Percentiles rank a stretch among this genome's conserved stretches.
Evolutionary conservation across 2,113 vertebrate species (phyloP).

Genomic region (Pachycephala philippinensis): DNA sequence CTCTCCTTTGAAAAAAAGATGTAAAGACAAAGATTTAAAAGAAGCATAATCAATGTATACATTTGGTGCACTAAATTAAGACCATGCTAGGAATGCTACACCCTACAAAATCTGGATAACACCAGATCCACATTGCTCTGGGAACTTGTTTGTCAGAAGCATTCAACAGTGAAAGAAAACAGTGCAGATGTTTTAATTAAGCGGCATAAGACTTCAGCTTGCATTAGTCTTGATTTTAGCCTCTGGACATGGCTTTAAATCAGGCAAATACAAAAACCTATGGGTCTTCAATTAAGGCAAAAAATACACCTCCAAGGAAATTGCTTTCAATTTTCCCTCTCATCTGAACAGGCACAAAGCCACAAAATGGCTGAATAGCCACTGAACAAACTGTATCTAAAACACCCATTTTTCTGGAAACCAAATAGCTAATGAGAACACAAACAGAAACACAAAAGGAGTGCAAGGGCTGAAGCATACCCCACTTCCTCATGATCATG

Average conservation of each 20-base stretch:
- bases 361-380: background rate
- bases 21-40: background rate
- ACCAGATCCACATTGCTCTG: background rate
- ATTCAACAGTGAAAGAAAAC: background rate
- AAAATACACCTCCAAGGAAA: constrained; percentile 13
- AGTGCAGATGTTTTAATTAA: constrained; percentile 33
- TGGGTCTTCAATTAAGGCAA: background rate
- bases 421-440: background rate
- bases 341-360: background rate
- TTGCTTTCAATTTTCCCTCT: background rate
- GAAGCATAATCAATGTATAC: background rate
- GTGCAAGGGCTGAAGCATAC: background rate
- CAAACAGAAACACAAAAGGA: background rate
- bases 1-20: background rate
- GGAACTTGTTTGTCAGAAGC: constrained; percentile 1
- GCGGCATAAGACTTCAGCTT: constrained; percentile 21
- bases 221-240: constrained; percentile 45
- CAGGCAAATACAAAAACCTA: background rate
- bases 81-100: background rate
- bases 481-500: background rate
- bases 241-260: constrained; percentile 36
- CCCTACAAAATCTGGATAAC: background rate
- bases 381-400: background rate
- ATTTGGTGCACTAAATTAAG: background rate
- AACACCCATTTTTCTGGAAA: constrained; percentile 4